These are phyloP conservation scores for Plemyria rubiginata DNA, from an alignment of 2,888 invertebrate species.

Conservation along the genomic window DNA sequence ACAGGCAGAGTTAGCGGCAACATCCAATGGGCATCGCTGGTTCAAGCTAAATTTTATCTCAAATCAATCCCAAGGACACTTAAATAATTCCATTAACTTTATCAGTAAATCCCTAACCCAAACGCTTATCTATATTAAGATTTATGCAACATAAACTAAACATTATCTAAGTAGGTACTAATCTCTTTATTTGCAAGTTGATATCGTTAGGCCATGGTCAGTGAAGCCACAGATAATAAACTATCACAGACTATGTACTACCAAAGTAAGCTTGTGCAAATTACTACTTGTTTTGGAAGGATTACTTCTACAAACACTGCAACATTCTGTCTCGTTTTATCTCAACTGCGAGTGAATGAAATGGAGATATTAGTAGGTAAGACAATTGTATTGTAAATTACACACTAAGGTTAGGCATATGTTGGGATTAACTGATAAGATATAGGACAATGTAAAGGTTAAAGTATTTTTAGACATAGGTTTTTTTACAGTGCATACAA, in stretches of 20 bases:
- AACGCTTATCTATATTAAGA: conserved; percentile 22
- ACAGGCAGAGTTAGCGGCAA: too few relatives aligned
- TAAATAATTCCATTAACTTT: conserved; percentile 2
- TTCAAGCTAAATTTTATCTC: background rate
- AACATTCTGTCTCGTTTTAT: too few relatives aligned
- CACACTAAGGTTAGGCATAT: conserved; percentile 27
- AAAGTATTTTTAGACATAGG: conserved; percentile 1
- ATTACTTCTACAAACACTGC: too few relatives aligned
- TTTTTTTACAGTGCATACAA: background rate
- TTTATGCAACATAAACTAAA: conserved; percentile 18
- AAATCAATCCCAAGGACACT: background rate
- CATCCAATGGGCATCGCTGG: background rate
- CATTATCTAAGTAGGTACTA: background rate
- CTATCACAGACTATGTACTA: background rate
- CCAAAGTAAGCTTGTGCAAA: conserved; percentile 8
- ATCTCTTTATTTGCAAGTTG: conserved; percentile 21
- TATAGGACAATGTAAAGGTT: conserved; percentile 9
- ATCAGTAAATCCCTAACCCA: conserved; percentile 5
- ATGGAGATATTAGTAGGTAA: conserved; percentile 1
- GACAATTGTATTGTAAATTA: conserved; percentile 32
- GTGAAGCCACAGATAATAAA: background rate
- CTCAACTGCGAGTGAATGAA: background rate
- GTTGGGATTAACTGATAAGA: conserved; percentile 19
- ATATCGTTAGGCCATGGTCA: conserved; percentile 26
- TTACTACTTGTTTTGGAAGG: conserved; percentile 13